These are phyloP conservation scores for Cylindroiulus punctatus DNA, from an alignment of 2,888 invertebrate genomes.

Conservation along the genomic window DNA sequence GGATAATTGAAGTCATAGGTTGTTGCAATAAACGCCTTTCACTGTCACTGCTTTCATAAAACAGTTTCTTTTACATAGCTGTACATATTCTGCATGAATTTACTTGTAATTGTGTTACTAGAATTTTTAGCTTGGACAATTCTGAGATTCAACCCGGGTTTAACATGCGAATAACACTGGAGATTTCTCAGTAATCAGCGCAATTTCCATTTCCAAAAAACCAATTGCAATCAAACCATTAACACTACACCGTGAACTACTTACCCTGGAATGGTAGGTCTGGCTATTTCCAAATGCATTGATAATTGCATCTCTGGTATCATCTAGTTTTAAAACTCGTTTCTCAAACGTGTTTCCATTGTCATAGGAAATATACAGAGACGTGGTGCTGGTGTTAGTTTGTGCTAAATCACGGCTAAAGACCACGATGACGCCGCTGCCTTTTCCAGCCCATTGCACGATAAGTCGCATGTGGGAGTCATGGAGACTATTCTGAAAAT, in stretches of 20 bases:
- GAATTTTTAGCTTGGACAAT: too few species aligned
- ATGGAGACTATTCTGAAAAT: conserved; percentile 78
- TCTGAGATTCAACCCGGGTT: not conserved
- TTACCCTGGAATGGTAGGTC: conserved; percentile 53
- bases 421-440: conserved; percentile 81
- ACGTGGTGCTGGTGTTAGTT: conserved; percentile 60
- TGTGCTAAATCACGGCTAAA: conserved; percentile 55
- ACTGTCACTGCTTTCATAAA: too few species aligned
- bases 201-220: not conserved
- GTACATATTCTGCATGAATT: too few species aligned
- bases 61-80: too few species aligned
- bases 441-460: conserved; percentile 92
- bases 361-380: conserved; percentile 64
- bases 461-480: conserved; percentile 89
- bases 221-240: too few species aligned
- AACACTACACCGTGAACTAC: not conserved
- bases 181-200: not conserved
- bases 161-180: not conserved
- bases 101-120: too few species aligned
- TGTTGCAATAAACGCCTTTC: too few species aligned
- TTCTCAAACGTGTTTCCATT: conserved; percentile 64
- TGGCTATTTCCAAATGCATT: conserved; percentile 54
- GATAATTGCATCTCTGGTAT: conserved; percentile 50
- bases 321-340: conserved; percentile 53
- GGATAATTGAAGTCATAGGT: too few species aligned